phyloP scores from a whole-genome alignment of 92 coral and sea anemone genomes.

The Metridium senile region DNA sequence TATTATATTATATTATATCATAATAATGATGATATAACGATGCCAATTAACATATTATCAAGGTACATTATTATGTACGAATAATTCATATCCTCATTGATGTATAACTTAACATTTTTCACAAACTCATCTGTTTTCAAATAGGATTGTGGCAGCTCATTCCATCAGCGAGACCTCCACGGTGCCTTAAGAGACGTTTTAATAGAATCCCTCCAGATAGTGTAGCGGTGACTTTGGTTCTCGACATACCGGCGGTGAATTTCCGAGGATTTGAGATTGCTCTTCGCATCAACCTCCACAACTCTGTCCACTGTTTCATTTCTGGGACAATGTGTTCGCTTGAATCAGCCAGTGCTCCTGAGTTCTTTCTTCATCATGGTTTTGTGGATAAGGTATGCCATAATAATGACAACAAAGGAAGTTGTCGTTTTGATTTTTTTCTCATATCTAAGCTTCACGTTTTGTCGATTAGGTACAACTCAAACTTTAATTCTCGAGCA shows the following conservation, averaged over 20 bases:
- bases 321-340: slow-evolving; percentile 79
- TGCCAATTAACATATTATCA: too few relatives aligned
- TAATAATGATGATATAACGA: too few relatives aligned
- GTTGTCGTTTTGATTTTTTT: too few relatives aligned
- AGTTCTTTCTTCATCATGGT: slow-evolving; percentile 92
- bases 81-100: too few relatives aligned
- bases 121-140: too few relatives aligned
- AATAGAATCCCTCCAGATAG: slow-evolving; percentile 75
- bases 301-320: slow-evolving; percentile 75
- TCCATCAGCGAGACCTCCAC: slow-evolving; percentile 53
- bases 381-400: slow-evolving; percentile 69
- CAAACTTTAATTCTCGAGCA: too few relatives aligned
- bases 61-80: too few relatives aligned
- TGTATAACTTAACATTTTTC: too few relatives aligned
- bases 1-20: too few relatives aligned
- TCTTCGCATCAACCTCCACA: slow-evolving; percentile 69
- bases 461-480: too few relatives aligned
- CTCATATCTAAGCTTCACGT: too few relatives aligned
- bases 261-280: slow-evolving; percentile 66
- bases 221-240: slow-evolving; percentile 56
- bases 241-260: slow-evolving; percentile 31
- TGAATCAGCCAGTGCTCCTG: slow-evolving; percentile 90
- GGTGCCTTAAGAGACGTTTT: slow-evolving; percentile 70
- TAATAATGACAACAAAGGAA: too few relatives aligned
- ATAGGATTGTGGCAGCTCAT: slow-evolving; percentile 49